Conservation (phyloP, 2,113 vertebrate species). For the Eretmochelys imbricata region DNA sequence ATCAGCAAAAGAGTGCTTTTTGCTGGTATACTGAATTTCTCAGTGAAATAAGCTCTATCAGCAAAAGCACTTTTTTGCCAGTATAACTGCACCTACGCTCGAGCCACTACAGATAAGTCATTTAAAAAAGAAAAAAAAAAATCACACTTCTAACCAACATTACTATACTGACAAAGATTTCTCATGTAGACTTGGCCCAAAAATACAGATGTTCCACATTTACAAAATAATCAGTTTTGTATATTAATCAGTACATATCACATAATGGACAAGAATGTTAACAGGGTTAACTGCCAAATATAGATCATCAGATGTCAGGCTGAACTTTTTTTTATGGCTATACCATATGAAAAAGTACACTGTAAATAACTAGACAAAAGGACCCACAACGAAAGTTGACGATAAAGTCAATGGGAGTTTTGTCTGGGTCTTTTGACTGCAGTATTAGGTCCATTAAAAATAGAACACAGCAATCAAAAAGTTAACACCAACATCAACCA, state of each 20-base stretch:
- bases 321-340: not conserved
- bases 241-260: not conserved
- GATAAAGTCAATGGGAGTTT: constrained; percentile 4
- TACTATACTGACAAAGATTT: not conserved
- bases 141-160: not conserved
- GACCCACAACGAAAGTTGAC: not conserved
- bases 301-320: not conserved
- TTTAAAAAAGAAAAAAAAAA: too few relatives aligned
- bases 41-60: not conserved
- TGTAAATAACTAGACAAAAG: not conserved
- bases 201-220: fast-evolving
- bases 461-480: not conserved
- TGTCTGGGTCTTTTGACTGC: not conserved
- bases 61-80: not conserved
- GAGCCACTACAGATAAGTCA: not conserved
- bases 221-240: not conserved
- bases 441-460: not conserved
- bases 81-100: not conserved
- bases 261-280: fast-evolving
- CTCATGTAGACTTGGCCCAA: not conserved
- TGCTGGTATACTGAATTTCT: not conserved
- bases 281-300: not conserved
- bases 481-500: not conserved
- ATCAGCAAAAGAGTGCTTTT: not conserved
- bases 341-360: not conserved